Evolutionary conservation across 2,113 vertebrate genomes (phyloP), one percentile per base, ranked within the genome.

Genomic region (Varanus komodoensis): DNA sequence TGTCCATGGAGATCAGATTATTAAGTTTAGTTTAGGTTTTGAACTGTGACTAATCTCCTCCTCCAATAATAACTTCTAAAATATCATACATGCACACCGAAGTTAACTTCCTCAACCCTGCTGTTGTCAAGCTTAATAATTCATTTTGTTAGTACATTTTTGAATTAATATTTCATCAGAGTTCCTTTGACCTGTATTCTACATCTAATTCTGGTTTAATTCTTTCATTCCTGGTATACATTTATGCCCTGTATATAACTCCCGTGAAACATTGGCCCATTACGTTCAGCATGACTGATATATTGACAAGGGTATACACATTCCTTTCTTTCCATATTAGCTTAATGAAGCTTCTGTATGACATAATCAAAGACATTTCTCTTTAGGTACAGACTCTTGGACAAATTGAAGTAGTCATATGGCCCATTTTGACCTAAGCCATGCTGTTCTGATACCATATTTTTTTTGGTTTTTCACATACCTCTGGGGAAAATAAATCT

Each of bases 1-100:
- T 97, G 95, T 96, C 95, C 11, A 64, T 0, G 0, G 89, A 92
- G 94, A 94, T 85, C 94, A 95, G 91, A 1, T 74, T 84, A 80
- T 83, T 74, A 74, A 86, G 84, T 82, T 27, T 86, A 61, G 68
- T n/a, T 91, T 86, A 61, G 68, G 21, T 91, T 64, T 54, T 17
- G 48, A 85, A n/a, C 61, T 86, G 19, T 32, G 87, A 82, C 88
- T 78, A 67, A 1, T 2, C 2, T n/a, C 89, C 11, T 86, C 17
- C 88, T 52, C 34, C 52, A 34, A 9, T 61, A 61, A 82, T 82
- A 21, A 61, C 52, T 61, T 82, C 61, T 82, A 9, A 61, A 82
- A 61, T 23, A 7, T 54, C 11, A 32, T 81, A 82, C 32, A 34
- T 2, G 6, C 29, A 54, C 80, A n/a, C 32, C 17, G 23, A 3